Evolutionary conservation across 2,888 invertebrate species (phyloP), one percentile per base, ranked within the genome.

Genomic region (Scotopteryx bipunctaria): DNA sequence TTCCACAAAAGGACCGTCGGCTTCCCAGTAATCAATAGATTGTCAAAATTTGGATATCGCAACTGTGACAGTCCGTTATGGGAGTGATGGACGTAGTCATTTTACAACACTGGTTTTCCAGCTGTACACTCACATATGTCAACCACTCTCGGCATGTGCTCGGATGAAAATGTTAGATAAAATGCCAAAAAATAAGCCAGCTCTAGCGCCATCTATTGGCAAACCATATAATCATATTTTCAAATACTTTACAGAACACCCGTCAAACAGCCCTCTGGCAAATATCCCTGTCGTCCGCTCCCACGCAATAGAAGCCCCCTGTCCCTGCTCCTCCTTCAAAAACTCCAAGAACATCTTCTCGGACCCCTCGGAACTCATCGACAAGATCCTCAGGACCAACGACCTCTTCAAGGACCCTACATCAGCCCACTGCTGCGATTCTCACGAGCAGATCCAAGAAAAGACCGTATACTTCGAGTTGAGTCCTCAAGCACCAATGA

Each of bases 391-490:
- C 0, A 73, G 58, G 41, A 77, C 70, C 53, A 81, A 79, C 33
- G 80, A 85, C 16, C 55, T 85, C 0, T 83, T 87, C 45, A 82
- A 76, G 54, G 80, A 83, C 4, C 73, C 77, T 3, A 64, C 69
- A 2, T 84, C 86, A 0, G 53, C 73, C 0, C 43, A 73, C 5
- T 89, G 89, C 57, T 89, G 89, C 52, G 78, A 81, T 9, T 86
- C 88, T 1, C 83, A 81, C 41, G 88, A 86, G 43, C 72, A 79
- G 17, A 44, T 74, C 0, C 76, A 78, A 23, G 86, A 87, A 54
- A 80, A 82, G 4, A 74, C 77, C 1, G 59, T 84, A 1, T 67
- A 77, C 31, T 72, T 86, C 1, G 85, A 88, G 51, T 61, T 85
- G 6, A 60, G 65, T 2, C 73, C 73, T 51, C 63, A 66, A 38